Evolutionary conservation across 2,797 vertebrate species (phyloP), one percentile per base, ranked within the genome.

Genomic region (Catharus ustulatus): DNA sequence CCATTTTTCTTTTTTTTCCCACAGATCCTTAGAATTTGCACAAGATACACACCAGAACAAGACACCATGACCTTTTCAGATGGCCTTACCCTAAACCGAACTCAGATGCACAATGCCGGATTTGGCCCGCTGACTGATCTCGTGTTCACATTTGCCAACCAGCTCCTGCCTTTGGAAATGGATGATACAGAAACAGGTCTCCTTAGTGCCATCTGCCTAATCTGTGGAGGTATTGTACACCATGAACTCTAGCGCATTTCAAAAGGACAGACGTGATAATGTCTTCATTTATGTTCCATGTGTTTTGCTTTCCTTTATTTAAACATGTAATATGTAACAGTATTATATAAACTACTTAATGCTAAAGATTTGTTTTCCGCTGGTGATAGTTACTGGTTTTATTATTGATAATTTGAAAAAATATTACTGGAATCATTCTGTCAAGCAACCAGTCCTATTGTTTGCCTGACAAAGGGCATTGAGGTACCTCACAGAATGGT

Each of bases 11-110:
- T 8, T 55, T 79, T 81, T n/a, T 26, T 20, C 14, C n/a, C 90
- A 5, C 94, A 99, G 99, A 99, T 99, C 95, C 97, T 99, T 87
- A 98, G 99, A 98, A 99, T 99, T 97, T 99, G 99, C 95, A 98
- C 99, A 93, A 98, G 99, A 97, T 99, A 99, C 95, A 99, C 99
- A 29, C 99, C 99, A 1, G 99, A 98, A 96, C 98, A 99, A 96
- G 99, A 99, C 98, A 99, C 99, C 80, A 99, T 99, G 99, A 99
- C 99, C 54, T 99, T 99, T 92, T 99, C 99, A 9, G 99, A 99
- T 52, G 99, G 99, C 93, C 97, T 99, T 98, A 99, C 99, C 58
- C 98, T 99, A 92, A 99, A 99, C 79, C 98, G 99, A 95, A 99
- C 99, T 93, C 99, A 99, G 98, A 99, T 99, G 98, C 99, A 99